A percentile compares a stretch with the other conserved stretches of the same genome.
Conservation (phyloP, 2,888 invertebrate genomes). For the Sphaeridia pumilis region DNA sequence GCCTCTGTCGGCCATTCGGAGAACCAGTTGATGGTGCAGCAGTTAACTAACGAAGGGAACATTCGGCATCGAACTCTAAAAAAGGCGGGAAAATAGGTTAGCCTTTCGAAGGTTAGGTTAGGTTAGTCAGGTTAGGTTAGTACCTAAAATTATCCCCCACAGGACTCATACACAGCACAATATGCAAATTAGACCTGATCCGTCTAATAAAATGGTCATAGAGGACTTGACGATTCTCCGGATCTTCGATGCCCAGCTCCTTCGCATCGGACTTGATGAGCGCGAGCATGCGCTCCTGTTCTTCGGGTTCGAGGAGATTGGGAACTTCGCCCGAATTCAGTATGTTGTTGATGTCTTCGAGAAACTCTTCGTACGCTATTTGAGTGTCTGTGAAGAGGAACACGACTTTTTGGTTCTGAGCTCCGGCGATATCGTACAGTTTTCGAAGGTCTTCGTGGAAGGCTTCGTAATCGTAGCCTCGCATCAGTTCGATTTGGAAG, state of each 20-base stretch:
- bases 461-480: conserved; percentile 66
- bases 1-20: conserved; percentile 84
- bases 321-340: conserved; percentile 86
- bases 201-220: conserved; percentile 75
- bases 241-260: conserved; percentile 53
- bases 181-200: conserved; percentile 69
- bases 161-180: conserved; percentile 82
- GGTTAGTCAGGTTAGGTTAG: conserved; percentile 18
- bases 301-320: conserved; percentile 76
- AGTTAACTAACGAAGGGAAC: conserved; percentile 86
- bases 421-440: conserved; percentile 68
- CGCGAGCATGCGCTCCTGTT: conserved; percentile 69
- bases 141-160: conserved; percentile 75
- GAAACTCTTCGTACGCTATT: conserved; percentile 77
- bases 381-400: conserved; percentile 84
- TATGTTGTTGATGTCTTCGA: conserved; percentile 85
- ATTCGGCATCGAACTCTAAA: conserved; percentile 77
- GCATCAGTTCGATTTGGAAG: conserved; percentile 73
- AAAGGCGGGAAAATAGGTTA: conserved; percentile 38
- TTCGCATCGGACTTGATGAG: conserved; percentile 61
- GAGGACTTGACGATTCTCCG: conserved; percentile 57
- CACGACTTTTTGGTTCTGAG: conserved; percentile 58
- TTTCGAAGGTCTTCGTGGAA: conserved; percentile 77
- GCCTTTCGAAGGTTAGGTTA: not conserved
- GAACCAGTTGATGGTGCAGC: conserved; percentile 92